Conservation (phyloP, 2,888 invertebrate genomes). For the Branchipolynoe longqiensis region DNA sequence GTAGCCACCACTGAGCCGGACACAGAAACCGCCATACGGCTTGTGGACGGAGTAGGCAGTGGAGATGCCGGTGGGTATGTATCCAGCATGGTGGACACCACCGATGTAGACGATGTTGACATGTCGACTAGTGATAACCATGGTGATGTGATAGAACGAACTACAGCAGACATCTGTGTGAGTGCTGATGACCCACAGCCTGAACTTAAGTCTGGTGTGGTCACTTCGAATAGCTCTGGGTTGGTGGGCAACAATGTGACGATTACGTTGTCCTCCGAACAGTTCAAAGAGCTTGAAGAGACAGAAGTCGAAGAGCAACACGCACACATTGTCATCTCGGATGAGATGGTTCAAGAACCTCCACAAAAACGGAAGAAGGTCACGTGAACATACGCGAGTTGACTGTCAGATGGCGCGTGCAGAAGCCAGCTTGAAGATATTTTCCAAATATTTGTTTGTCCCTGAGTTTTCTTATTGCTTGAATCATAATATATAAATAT, state of each 20-base stretch:
- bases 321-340: not conserved
- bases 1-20: not conserved
- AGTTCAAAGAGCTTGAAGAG: constrained; percentile 7
- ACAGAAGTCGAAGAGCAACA: not conserved
- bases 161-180: no score
- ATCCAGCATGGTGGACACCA: no score
- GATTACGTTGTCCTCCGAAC: constrained; percentile 3
- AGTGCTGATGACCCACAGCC: no score
- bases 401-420: no score
- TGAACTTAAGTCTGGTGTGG: not conserved
- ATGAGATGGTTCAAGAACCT: constrained; percentile 18
- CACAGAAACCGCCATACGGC: not conserved
- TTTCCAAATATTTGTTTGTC: not conserved
- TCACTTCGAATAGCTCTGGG: not conserved
- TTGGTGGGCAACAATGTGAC: not conserved
- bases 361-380: constrained; percentile 10
- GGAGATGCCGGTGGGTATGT: no score
- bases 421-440: no score
- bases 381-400: not conserved
- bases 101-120: not conserved
- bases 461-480: not conserved
- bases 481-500: not conserved
- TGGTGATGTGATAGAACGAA: no score
- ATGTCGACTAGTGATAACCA: no score
- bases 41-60: not conserved